These are phyloP conservation scores for Nephrotoma flavescens DNA, from an alignment of 2,888 invertebrate genomes.

Conservation along the genomic window DNA sequence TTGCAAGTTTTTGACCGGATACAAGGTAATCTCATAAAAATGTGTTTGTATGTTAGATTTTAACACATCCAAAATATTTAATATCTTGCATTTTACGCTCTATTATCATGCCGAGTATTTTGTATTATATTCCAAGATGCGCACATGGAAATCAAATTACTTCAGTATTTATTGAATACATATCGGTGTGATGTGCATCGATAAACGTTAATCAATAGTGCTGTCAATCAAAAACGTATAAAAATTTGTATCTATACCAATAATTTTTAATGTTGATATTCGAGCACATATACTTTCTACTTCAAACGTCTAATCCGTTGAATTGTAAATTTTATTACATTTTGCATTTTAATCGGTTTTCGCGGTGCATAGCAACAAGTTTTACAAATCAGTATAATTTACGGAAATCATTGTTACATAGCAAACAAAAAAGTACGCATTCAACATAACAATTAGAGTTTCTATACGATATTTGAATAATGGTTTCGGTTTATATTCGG, in stretches of 20 bases:
- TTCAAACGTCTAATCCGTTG: neutral
- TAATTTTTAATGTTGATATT: neutral
- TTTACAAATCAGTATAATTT: neutral
- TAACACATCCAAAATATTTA: neutral
- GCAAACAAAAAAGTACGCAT: neutral
- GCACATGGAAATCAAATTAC: neutral
- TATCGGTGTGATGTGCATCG: neutral
- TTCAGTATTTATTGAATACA: too few relatives aligned
- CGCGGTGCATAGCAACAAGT: neutral
- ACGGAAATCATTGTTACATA: neutral
- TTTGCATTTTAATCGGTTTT: neutral
- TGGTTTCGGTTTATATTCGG: neutral
- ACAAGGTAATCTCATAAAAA: neutral
- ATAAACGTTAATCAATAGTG: neutral
- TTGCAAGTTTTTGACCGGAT: neutral
- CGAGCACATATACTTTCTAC: neutral
- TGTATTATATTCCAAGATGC: neutral
- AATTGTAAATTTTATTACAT: neutral
- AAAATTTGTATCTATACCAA: neutral
- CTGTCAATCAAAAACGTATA: neutral
- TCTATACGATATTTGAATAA: neutral
- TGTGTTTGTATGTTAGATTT: neutral
- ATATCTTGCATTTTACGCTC: neutral
- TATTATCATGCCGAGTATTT: neutral
- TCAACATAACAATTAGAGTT: neutral